Evolutionary conservation across 2,113 vertebrate genomes (phyloP).

Genomic region (Solenodon paradoxus): DNA sequence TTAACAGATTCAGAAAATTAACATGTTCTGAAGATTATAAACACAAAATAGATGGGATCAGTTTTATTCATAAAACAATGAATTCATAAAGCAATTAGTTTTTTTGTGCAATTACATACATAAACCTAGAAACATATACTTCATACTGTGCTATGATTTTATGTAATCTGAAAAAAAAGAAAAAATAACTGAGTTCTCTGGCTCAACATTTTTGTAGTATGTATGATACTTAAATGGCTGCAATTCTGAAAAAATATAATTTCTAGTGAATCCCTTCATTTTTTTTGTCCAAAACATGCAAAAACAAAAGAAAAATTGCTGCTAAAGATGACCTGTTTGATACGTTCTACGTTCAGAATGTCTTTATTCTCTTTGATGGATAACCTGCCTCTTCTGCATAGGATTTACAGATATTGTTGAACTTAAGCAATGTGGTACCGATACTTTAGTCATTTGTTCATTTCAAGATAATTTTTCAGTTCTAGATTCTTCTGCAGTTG

Average conservation of each 20-base stretch:
- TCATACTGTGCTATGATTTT: not conserved
- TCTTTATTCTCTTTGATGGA: slow-evolving; percentile 27
- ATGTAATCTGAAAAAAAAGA: not conserved
- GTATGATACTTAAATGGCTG: not conserved
- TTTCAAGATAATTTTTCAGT: slow-evolving; percentile 30
- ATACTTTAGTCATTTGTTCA: slow-evolving; percentile 32
- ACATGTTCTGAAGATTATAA: not conserved
- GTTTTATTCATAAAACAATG: not conserved
- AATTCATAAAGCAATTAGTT: not conserved
- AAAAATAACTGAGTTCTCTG: not conserved
- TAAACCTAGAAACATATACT: not conserved
- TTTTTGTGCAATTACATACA: too few species aligned
- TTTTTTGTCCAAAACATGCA: slow-evolving; percentile 29
- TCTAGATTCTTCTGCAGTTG: slow-evolving; percentile 19
- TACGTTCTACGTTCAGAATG: slow-evolving; percentile 32
- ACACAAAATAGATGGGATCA: not conserved
- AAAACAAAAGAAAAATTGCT: slow-evolving; percentile 53
- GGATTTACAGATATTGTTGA: not conserved
- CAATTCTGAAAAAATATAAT: slow-evolving; percentile 37
- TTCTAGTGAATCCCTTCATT: not conserved
- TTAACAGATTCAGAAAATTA: not conserved
- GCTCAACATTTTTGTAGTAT: not conserved
- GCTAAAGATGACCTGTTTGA: not conserved
- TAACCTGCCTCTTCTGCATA: not conserved
- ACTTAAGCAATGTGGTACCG: slow-evolving; percentile 1